Percentiles rank a stretch among this genome's conserved stretches.
phyloP scores from a whole-genome alignment of 2,797 vertebrate species.

The Neoniphon sammara region DNA sequence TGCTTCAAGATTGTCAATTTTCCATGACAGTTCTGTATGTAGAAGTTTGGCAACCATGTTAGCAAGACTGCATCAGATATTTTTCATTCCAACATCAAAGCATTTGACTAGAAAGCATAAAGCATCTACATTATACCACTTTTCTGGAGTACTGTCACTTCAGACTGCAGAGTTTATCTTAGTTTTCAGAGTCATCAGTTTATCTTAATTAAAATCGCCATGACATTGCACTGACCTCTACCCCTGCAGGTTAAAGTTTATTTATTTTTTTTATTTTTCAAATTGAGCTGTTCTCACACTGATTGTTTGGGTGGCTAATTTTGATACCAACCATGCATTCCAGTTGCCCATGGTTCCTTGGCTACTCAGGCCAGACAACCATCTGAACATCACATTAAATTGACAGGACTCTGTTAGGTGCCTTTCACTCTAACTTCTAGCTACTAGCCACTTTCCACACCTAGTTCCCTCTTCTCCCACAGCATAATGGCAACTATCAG shows the following conservation, averaged over 20 bases:
- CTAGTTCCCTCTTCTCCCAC: slow-evolving; percentile 57
- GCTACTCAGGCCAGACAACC: not conserved
- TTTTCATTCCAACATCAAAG: slow-evolving; percentile 7
- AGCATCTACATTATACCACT: no score
- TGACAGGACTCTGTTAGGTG: no score
- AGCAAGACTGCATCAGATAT: not conserved
- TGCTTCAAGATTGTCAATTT: not conserved
- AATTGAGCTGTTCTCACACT: no score
- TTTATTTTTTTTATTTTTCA: not conserved
- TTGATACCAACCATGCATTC: no score
- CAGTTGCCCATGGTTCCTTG: no score
- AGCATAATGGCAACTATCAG: slow-evolving; percentile 85
- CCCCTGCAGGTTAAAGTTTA: no score
- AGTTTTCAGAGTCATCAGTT: no score
- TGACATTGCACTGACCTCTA: no score
- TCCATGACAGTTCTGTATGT: not conserved
- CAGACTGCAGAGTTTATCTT: no score
- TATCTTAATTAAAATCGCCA: no score
- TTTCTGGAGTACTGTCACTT: no score
- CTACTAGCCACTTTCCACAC: slow-evolving; percentile 10
- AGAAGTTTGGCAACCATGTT: not conserved
- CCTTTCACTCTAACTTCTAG: slow-evolving; percentile 20
- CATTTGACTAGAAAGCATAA: not conserved
- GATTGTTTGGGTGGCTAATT: not conserved
- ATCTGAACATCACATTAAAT: not conserved